Percentiles rank a stretch among this genome's conserved stretches.
phyloP scores from a whole-genome alignment of 2,888 invertebrate genomes.

The Cephus nigrinus region DNA sequence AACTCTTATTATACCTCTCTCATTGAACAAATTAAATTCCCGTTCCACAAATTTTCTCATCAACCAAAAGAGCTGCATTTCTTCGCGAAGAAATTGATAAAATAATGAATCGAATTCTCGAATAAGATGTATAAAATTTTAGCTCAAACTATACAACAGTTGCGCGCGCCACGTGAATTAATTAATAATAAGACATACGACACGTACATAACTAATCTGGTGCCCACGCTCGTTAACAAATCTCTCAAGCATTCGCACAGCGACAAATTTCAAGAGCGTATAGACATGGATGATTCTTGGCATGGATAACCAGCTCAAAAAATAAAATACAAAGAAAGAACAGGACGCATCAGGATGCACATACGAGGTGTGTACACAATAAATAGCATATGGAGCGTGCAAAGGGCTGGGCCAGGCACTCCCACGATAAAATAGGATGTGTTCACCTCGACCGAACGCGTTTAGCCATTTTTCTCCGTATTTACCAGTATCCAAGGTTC shows the following conservation, averaged over 20 bases:
- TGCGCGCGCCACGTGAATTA: not conserved
- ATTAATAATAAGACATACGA: not conserved
- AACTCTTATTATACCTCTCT: not conserved
- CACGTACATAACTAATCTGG: not conserved
- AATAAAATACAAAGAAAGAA: not conserved
- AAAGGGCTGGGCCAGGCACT: slow-evolving; percentile 37
- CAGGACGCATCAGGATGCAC: not conserved
- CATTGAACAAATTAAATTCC: not conserved
- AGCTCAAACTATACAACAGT: not conserved
- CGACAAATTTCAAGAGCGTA: not conserved
- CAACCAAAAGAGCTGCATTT: not conserved
- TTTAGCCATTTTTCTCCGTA: not conserved
- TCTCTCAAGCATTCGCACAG: not conserved
- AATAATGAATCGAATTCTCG: not conserved
- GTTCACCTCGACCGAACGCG: slow-evolving; percentile 8
- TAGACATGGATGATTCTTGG: not conserved
- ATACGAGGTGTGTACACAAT: slow-evolving; percentile 37
- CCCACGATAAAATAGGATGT: slow-evolving; percentile 13
- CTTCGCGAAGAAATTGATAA: too few species aligned
- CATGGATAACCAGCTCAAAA: not conserved
- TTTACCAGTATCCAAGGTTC: slow-evolving; percentile 13
- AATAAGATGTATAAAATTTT: not conserved
- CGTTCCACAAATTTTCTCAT: not conserved
- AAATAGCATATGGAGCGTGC: slow-evolving; percentile 49
- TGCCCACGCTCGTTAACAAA: not conserved